Conservation (phyloP, 2,888 invertebrate genomes). For the Micropterix aruncella region DNA sequence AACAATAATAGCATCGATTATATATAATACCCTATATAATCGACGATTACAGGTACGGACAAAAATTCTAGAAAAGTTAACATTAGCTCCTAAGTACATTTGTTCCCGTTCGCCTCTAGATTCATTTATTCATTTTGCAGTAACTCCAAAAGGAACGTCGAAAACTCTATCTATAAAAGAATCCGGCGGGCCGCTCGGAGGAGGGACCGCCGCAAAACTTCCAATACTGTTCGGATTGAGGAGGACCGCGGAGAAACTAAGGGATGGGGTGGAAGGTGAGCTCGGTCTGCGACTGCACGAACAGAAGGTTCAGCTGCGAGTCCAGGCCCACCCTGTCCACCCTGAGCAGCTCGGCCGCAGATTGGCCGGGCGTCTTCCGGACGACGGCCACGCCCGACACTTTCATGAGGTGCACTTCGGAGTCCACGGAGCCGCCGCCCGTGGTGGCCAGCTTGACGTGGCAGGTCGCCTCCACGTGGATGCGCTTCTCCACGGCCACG, state of each 20-base stretch:
- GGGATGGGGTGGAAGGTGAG: conserved; percentile 46
- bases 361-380: conserved; percentile 41
- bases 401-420: conserved; percentile 47
- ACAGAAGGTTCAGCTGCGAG: conserved; percentile 50
- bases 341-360: conserved; percentile 38
- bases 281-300: conserved; percentile 49
- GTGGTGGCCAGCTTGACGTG: conserved; percentile 46
- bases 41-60: too few species aligned
- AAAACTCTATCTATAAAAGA: conserved; percentile 19
- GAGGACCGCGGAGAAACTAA: conserved; percentile 16
- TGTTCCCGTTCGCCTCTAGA: too few species aligned
- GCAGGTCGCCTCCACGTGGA: conserved; percentile 54
- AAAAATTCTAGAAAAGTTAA: too few species aligned
- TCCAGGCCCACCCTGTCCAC: conserved; percentile 55
- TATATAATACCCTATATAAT: too few species aligned
- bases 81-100: too few species aligned
- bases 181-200: conserved; percentile 22
- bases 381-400: conserved; percentile 53
- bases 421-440: conserved; percentile 40
- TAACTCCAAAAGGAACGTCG: conserved; percentile 15
- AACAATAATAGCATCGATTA: too few species aligned
- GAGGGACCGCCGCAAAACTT: conserved; percentile 2
- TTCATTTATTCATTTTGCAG: conserved; percentile 25
- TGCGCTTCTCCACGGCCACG: conserved; percentile 44
- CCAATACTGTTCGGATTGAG: not conserved